Conservation (phyloP, 2,113 vertebrate species). For the Phylloscopus trochilus region DNA sequence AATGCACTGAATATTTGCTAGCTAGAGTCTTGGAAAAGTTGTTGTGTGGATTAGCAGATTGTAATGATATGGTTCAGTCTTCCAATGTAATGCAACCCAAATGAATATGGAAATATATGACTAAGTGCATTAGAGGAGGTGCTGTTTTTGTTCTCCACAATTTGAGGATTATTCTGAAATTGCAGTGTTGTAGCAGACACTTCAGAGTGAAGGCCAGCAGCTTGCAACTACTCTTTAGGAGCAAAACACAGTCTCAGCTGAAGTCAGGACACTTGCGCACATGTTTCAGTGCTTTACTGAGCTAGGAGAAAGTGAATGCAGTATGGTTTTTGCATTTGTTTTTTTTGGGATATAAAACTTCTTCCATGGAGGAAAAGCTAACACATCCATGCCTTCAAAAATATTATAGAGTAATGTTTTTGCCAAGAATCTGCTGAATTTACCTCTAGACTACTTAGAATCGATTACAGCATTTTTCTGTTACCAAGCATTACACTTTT, state of each 20-base stretch:
- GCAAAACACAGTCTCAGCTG: background rate
- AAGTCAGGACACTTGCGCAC: background rate
- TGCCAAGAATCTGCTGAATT: background rate
- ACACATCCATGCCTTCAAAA: background rate
- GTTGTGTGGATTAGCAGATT: background rate
- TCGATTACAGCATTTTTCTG: background rate
- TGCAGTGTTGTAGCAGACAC: background rate
- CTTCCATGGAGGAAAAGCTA: background rate
- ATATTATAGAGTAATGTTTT: background rate
- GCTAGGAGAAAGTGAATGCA: background rate
- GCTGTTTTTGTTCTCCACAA: background rate
- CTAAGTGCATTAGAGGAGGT: background rate
- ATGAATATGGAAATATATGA: constrained; percentile 16
- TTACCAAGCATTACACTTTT: background rate
- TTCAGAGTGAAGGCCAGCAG: background rate
- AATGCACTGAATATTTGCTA: background rate
- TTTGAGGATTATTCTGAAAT: constrained; percentile 7
- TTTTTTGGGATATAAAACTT: background rate
- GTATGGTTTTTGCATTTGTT: background rate
- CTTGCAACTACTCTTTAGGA: background rate
- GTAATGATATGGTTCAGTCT: background rate
- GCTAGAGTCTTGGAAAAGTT: background rate
- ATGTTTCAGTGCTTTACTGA: background rate
- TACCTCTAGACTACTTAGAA: background rate
- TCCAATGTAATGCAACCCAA: background rate